A percentile compares a stretch with the other conserved stretches of the same genome.
These are phyloP conservation scores for Mimas tiliae DNA, from an alignment of 2,888 invertebrate genomes.

Conservation along the genomic window DNA sequence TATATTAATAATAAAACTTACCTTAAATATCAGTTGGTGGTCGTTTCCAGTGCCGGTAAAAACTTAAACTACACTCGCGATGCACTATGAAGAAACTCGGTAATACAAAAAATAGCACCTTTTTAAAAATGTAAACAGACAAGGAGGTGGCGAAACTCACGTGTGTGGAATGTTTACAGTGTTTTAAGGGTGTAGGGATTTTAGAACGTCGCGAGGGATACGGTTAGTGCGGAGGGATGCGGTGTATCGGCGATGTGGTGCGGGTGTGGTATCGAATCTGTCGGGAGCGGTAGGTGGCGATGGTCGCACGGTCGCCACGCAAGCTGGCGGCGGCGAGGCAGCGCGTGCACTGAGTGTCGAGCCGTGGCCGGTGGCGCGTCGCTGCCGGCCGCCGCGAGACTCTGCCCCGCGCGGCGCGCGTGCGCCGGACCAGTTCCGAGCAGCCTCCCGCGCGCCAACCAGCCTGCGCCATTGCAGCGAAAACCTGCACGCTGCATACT, in stretches of 20 bases:
- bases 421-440: slow-evolving; percentile 77
- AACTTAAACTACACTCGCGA: slow-evolving; percentile 73
- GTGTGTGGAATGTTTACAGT: slow-evolving; percentile 48
- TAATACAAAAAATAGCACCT: slow-evolving; percentile 59
- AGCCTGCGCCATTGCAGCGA: slow-evolving; percentile 41
- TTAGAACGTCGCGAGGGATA: slow-evolving; percentile 28
- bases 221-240: slow-evolving; percentile 40
- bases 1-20: slow-evolving; percentile 49
- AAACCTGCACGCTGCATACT: slow-evolving; percentile 31
- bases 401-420: slow-evolving; percentile 77
- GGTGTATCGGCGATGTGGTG: slow-evolving; percentile 41
- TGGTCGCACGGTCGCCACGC: slow-evolving; percentile 56
- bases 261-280: slow-evolving; percentile 38
- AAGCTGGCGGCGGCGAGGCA: slow-evolving; percentile 74
- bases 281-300: slow-evolving; percentile 47
- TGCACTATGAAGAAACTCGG: slow-evolving; percentile 62
- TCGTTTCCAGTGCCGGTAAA: slow-evolving; percentile 60
- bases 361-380: slow-evolving; percentile 58
- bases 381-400: slow-evolving; percentile 59
- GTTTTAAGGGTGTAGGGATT: slow-evolving; percentile 33
- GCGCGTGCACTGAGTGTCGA: slow-evolving; percentile 77
- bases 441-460: slow-evolving; percentile 64
- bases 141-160: slow-evolving; percentile 50
- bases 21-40: slow-evolving; percentile 68
- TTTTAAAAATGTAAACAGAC: slow-evolving; percentile 52